These are phyloP conservation scores for Halichoeres trimaculatus DNA, from an alignment of 2,113 vertebrate species.

Conservation along the genomic window DNA sequence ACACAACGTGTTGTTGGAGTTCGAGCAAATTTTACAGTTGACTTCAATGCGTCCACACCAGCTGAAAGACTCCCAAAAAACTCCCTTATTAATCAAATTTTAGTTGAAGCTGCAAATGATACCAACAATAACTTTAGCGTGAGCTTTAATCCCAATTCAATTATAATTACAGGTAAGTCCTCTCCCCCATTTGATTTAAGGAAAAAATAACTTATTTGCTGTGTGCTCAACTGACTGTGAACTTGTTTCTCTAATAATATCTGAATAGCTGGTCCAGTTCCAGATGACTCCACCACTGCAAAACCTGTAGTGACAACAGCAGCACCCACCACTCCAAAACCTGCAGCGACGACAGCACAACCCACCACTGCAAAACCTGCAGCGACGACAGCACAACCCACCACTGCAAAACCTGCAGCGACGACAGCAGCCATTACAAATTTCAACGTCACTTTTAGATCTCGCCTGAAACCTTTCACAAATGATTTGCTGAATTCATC, in stretches of 20 bases:
- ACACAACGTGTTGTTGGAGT: too few relatives aligned
- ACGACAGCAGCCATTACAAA: neutral
- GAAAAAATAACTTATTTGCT: too few relatives aligned
- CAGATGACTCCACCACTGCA: too few relatives aligned
- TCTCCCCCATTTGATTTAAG: too few relatives aligned
- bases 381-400: too few relatives aligned
- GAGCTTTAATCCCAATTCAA: too few relatives aligned
- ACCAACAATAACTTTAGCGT: neutral
- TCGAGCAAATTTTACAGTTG: neutral
- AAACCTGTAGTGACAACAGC: too few relatives aligned
- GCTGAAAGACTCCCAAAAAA: too few relatives aligned
- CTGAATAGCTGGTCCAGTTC: neutral
- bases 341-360: neutral
- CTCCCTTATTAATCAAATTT: neutral
- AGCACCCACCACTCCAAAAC: too few relatives aligned
- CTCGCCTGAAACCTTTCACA: slow-evolving; percentile 5
- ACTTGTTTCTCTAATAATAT: too few relatives aligned
- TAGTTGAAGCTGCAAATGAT: neutral
- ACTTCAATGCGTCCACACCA: neutral
- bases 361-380: neutral
- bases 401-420: neutral
- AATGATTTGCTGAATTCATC: slow-evolving; percentile 2
- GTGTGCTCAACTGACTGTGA: neutral
- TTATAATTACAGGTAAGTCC: too few relatives aligned
- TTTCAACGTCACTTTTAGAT: slow-evolving; percentile 1